phyloP scores from a whole-genome alignment of 2,113 vertebrate species.

The human region GRCh38 chr6:3837001-3837500 shows the following conservation, averaged over 20 bases:
- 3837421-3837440: background rate
- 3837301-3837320: background rate
- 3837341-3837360: background rate
- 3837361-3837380: background rate
- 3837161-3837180: background rate
- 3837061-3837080: background rate
- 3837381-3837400: background rate
- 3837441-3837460: background rate
- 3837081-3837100: background rate
- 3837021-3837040: background rate
- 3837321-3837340: background rate
- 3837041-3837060: background rate
- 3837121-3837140: background rate
- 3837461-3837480: no score
- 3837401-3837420: background rate
- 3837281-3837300: background rate
- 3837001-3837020: background rate
- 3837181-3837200: background rate
- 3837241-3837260: background rate
- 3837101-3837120: background rate
- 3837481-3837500: background rate
- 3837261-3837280: background rate
- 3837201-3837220: background rate
- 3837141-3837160: background rate
- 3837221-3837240: background rate